Evolutionary conservation across 1,140 invertebrate species (phyloP), one percentile per base, ranked within the genome.

Genomic region (Papilio polyxenes): DNA sequence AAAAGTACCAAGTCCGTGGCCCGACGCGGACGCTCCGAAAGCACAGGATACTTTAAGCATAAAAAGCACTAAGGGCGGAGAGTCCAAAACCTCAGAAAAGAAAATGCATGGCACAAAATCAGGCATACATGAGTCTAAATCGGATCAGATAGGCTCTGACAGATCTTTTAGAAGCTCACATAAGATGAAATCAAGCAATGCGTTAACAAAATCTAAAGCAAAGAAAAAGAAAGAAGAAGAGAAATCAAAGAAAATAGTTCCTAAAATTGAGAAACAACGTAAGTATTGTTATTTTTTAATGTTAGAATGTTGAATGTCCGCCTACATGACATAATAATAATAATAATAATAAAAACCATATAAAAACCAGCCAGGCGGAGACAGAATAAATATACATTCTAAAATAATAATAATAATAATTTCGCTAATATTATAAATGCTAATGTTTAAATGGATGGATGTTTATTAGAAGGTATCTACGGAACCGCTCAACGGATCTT

Each of bases 1-100:
- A 75, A 88, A 90, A 85, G 84, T 87, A 37, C 81, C 83, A 80
- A 92, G 83, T 82, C 90, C 90, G 7, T 93, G 89, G 88, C 90
- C 91, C 49, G 90, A 92, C 49, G 91, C 91, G 76, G 83, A 88
- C 49, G 79, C 81, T 56, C 85, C 87, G 62, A 86, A 85, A 75
- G 83, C 40, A 44, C 44, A 81, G 40, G 90, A 90, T 80, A 87
- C 84, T 7, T 75, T 85, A 17, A 92, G 89, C 76, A 80, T 78
- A 20, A 92, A 90, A 84, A 91, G 88, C 82, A 87, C 86, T 49
- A 88, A 86, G 78, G 82, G 82, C 49, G 82, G 83, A 59, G 84
- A 82, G 10, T 87, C 88, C 3, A 90, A 85, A 81, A 69, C 48
- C 7, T 65, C 59, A 23, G 59, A 80, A 20, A 80, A 44, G 40